These are phyloP conservation scores for Polydesmus complanatus DNA, from an alignment of 2,888 invertebrate genomes.

Conservation along the genomic window DNA sequence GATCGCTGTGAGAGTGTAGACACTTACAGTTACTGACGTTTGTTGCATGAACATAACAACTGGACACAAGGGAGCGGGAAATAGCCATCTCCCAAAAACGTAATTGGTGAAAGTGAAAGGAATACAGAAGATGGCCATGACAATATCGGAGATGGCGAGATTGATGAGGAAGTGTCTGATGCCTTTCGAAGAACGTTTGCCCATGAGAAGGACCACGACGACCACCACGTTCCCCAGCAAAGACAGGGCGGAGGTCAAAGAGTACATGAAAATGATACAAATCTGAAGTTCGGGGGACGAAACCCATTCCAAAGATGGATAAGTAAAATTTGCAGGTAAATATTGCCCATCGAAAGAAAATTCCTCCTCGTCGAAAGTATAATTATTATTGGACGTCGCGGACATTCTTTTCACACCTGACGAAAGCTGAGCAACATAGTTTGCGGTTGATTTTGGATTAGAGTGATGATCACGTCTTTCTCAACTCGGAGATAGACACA, in stretches of 20 bases:
- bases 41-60: constrained; percentile 37
- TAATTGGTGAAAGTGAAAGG: constrained; percentile 39
- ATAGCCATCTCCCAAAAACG: constrained; percentile 36
- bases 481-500: too few species aligned
- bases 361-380: too few species aligned
- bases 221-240: constrained; percentile 36
- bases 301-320: constrained; percentile 25
- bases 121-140: constrained; percentile 41
- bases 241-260: constrained; percentile 34
- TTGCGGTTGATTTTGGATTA: too few species aligned
- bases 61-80: constrained; percentile 34
- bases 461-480: too few species aligned
- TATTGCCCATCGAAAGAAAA: too few species aligned
- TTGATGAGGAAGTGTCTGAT: constrained; percentile 36
- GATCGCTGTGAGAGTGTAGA: constrained; percentile 37
- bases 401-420: too few species aligned
- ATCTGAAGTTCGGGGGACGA: constrained; percentile 20
- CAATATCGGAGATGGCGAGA: constrained; percentile 38
- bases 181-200: constrained; percentile 30
- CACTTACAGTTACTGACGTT: constrained; percentile 34
- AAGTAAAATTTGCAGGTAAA: too few species aligned
- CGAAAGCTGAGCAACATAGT: too few species aligned
- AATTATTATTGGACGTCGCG: too few species aligned
- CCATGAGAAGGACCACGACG: constrained; percentile 34
- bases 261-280: constrained; percentile 33